phyloP scores from a whole-genome alignment of 92 coral and sea anemone species.

The Pocillopora grandis region DNA sequence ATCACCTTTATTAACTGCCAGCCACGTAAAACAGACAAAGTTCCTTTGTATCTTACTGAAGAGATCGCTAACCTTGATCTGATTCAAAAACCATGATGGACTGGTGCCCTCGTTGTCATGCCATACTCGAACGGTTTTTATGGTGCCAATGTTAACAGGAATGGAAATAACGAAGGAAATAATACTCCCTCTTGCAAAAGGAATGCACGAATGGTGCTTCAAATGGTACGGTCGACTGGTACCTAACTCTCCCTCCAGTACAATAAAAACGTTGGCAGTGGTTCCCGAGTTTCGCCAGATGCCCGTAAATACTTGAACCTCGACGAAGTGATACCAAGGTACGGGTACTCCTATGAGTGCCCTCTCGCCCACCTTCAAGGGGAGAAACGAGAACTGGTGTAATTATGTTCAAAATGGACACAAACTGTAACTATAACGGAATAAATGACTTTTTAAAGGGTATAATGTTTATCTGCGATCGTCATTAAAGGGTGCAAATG shows the following conservation, averaged over 20 bases:
- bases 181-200: conserved; percentile 60
- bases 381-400: background rate
- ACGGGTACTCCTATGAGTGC: conserved; percentile 42
- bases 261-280: conserved; percentile 57
- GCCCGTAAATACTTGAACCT: conserved; percentile 55
- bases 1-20: conserved; percentile 72
- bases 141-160: conserved; percentile 35
- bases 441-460: too few relatives aligned
- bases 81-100: conserved; percentile 68
- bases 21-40: conserved; percentile 65
- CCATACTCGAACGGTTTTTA: conserved; percentile 60
- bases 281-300: conserved; percentile 61
- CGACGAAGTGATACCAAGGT: conserved; percentile 32
- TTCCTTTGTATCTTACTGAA: background rate
- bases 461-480: too few relatives aligned
- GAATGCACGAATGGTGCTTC: conserved; percentile 49
- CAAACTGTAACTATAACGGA: too few relatives aligned
- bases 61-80: conserved; percentile 11
- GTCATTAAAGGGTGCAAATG: too few relatives aligned
- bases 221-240: conserved; percentile 50
- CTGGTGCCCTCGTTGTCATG: conserved; percentile 61
- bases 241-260: conserved; percentile 43
- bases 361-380: conserved; percentile 39
- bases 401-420: background rate
- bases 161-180: conserved; percentile 51